phyloP scores from a whole-genome alignment of 1,140 invertebrate genomes.

The Drosophila punjabiensis region DNA sequence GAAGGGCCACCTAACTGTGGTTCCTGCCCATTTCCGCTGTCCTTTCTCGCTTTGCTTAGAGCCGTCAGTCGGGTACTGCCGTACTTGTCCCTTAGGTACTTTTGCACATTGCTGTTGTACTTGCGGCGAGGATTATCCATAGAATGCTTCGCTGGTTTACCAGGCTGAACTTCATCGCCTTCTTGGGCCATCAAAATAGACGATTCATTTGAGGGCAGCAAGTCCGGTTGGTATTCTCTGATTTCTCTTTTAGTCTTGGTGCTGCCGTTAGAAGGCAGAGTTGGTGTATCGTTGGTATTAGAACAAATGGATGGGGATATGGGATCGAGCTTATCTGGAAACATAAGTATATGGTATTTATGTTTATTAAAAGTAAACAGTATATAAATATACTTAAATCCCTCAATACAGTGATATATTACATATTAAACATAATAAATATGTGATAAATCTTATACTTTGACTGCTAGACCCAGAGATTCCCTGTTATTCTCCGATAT shows the following conservation, averaged over 20 bases:
- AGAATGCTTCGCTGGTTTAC: conserved; percentile 1
- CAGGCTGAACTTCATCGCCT: not conserved
- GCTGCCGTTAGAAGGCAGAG: not conserved
- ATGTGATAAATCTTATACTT: no score
- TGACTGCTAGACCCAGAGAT: no score
- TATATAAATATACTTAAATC: no score
- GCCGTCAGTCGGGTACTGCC: conserved; percentile 30
- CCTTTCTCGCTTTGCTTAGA: not conserved
- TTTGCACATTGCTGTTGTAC: conserved; percentile 67
- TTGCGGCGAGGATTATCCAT: conserved; percentile 51
- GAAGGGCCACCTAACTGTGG: not conserved
- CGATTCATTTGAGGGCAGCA: conserved; percentile 45
- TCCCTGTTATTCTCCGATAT: no score
- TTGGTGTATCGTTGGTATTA: not conserved
- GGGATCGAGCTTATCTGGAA: conserved; percentile 51
- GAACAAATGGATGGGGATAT: conserved; percentile 22
- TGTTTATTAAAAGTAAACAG: not conserved
- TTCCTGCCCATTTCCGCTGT: not conserved
- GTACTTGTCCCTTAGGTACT: conserved; percentile 62
- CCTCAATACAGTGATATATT: no score
- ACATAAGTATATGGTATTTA: not conserved
- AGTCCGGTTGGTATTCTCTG: conserved; percentile 56
- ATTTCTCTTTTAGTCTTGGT: conserved; percentile 3
- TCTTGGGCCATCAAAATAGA: not conserved
- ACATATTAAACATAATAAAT: no score